A percentile compares a stretch with the other conserved stretches of the same genome.
phyloP scores from a whole-genome alignment of 1,140 invertebrate genomes.

The Wiebesia pumilae region DNA sequence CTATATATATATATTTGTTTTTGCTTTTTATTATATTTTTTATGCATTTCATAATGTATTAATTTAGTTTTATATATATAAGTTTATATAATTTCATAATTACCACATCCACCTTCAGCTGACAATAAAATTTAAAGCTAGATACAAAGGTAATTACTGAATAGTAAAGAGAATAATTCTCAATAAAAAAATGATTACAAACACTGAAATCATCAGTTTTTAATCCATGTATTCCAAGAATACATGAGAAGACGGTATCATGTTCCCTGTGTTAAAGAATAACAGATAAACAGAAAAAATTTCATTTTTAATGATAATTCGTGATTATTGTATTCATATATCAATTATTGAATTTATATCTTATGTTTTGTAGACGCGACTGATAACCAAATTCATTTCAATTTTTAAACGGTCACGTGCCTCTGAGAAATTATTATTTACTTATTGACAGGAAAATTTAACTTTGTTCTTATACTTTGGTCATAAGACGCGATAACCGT shows the following conservation, averaged over 20 bases:
- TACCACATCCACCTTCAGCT: slow-evolving; percentile 22
- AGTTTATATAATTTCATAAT: slow-evolving; percentile 32
- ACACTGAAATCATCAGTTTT: slow-evolving; percentile 41
- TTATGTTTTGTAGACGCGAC: slow-evolving; percentile 50
- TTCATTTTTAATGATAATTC: slow-evolving; percentile 38
- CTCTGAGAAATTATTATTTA: slow-evolving; percentile 22
- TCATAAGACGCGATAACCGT: slow-evolving; percentile 26
- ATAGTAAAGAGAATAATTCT: slow-evolving; percentile 43
- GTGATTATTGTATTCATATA: slow-evolving; percentile 42
- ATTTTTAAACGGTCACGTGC: slow-evolving; percentile 44
- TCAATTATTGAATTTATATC: slow-evolving; percentile 35
- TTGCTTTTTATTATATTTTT: slow-evolving; percentile 46
- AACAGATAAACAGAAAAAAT: slow-evolving; percentile 23
- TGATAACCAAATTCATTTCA: slow-evolving; percentile 40
- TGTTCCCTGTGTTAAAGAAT: slow-evolving; percentile 52
- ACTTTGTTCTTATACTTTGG: background rate
- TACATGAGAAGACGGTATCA: slow-evolving; percentile 52
- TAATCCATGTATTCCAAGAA: slow-evolving; percentile 49
- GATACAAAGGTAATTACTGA: slow-evolving; percentile 17
- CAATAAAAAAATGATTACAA: slow-evolving; percentile 45
- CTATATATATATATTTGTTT: slow-evolving; percentile 36
- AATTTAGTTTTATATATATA: slow-evolving; percentile 27
- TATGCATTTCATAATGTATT: slow-evolving; percentile 23
- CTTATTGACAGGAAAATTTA: background rate
- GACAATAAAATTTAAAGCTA: slow-evolving; percentile 42